Evolutionary conservation across 2,797 vertebrate species (phyloP), one percentile per base, ranked within the genome.

Genomic region (Mormyrus hasselquistii): DNA sequence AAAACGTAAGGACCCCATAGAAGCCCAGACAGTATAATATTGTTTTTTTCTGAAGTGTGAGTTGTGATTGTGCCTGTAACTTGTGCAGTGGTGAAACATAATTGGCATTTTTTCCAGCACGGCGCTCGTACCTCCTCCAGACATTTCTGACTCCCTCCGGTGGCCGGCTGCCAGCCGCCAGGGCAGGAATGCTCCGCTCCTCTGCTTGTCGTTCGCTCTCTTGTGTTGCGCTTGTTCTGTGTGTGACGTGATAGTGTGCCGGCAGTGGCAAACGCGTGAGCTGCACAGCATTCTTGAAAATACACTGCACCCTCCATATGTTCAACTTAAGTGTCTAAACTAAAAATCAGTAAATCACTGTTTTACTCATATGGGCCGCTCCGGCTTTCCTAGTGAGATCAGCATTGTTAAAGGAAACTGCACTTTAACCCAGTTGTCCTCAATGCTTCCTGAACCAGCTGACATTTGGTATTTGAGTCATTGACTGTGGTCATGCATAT

Each of bases 81-180:
- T 19, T 86, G 9, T 52, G 83, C 49, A 34, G 47, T 10, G 47
- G 47, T 82, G 76, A 82, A 47, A 82, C 76, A 47, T 82, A 82
- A 82, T 82, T 82, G 76, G 41, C n/a, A 82, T 82, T 82, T 41
- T 41, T 82, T 82, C 76, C 76, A 82, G 38, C 76, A 82, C 47
- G 76, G 41, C 8, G 19, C 76, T 82, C 3, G 16, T 44, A 47
- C 76, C 76, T 82, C 76, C 76, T 82, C 41, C 76, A 82, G 84
- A 52, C 84, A 86, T 55, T 86, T 53, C 22, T 29, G 84, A 34
- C 29, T 49, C 25, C 49, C 12, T 52, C 84, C 3, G 2, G 50
- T 86, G 47, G 49, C 52, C 22, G 25, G 22, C 29, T 50, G 83
- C 83, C 47, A 55, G 84, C 50, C 12, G 25, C 47, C 5, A 86